phyloP scores from a whole-genome alignment of 2,888 invertebrate species.

The Lasioglossum villosulum region DNA sequence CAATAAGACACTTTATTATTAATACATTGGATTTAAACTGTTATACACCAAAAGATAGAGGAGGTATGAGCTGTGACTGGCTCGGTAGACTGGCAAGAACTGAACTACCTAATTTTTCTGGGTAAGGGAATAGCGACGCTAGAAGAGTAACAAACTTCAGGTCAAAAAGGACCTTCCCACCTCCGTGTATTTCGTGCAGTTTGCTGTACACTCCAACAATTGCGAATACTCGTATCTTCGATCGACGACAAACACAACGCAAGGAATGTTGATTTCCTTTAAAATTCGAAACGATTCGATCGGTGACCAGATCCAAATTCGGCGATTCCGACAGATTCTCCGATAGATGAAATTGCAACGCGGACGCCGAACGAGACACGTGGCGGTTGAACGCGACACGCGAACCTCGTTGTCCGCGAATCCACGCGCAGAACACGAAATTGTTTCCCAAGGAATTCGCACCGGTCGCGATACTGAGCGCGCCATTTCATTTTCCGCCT shows the following conservation, averaged over 20 bases:
- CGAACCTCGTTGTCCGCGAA: constrained; percentile 37
- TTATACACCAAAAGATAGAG: too few relatives aligned
- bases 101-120: too few relatives aligned
- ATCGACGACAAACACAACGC: background rate
- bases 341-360: background rate
- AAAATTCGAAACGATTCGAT: background rate
- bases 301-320: background rate
- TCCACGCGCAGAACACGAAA: background rate
- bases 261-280: background rate
- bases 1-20: too few relatives aligned
- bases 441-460: constrained; percentile 39
- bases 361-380: background rate
- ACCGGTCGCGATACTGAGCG: constrained; percentile 15
- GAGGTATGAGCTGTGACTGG: too few relatives aligned
- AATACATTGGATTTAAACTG: too few relatives aligned
- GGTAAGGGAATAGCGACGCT: too few relatives aligned
- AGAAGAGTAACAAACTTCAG: too few relatives aligned
- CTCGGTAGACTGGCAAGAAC: too few relatives aligned
- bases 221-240: background rate
- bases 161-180: too few relatives aligned
- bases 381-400: background rate
- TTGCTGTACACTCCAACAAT: too few relatives aligned
- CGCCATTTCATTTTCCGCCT: constrained; percentile 41
- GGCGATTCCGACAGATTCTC: background rate
- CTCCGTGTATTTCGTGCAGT: too few relatives aligned